A percentile compares a stretch with the other conserved stretches of the same genome.
Evolutionary conservation across 1,140 invertebrate species (phyloP).

Genomic region (Heliconius eleuchia): DNA sequence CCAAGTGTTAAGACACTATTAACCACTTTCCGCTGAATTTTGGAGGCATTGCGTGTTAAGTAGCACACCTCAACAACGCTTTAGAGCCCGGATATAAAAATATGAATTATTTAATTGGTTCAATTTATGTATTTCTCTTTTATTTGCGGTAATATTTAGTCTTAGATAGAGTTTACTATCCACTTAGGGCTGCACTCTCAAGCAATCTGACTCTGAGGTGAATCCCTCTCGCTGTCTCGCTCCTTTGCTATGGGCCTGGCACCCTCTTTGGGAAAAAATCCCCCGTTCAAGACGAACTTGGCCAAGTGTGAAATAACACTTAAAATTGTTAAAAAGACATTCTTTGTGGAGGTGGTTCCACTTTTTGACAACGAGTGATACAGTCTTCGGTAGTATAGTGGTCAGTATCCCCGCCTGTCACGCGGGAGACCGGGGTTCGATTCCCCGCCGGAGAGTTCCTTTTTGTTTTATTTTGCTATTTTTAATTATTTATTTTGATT

Average conservation of each 20-base stretch:
- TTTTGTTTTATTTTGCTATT: background rate
- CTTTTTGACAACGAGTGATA: fast-evolving
- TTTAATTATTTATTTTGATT: background rate
- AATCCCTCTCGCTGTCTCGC: constrained; percentile 45
- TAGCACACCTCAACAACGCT: too few species aligned
- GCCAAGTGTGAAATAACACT: too few species aligned
- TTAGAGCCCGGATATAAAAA: too few species aligned
- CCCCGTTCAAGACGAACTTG: constrained; percentile 46
- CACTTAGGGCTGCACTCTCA: constrained; percentile 92
- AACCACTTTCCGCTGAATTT: too few species aligned
- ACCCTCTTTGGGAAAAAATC: constrained; percentile 86
- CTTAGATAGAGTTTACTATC: constrained; percentile 93
- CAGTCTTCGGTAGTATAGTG: constrained; percentile 52
- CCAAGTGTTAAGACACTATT: too few species aligned
- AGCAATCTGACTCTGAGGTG: constrained; percentile 82
- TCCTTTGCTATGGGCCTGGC: constrained; percentile 83
- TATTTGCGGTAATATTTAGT: constrained; percentile 89
- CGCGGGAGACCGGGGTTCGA: constrained; percentile 52
- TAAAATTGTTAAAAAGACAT: background rate
- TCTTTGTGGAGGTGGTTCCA: background rate
- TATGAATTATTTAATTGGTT: too few species aligned
- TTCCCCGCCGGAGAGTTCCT: constrained; percentile 42
- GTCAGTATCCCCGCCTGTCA: constrained; percentile 56
- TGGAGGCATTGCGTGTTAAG: too few species aligned
- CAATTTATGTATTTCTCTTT: too few species aligned